Base-by-base conservation (phyloP, 2,113 vertebrate genomes). In the Hystrix cristata region DNA sequence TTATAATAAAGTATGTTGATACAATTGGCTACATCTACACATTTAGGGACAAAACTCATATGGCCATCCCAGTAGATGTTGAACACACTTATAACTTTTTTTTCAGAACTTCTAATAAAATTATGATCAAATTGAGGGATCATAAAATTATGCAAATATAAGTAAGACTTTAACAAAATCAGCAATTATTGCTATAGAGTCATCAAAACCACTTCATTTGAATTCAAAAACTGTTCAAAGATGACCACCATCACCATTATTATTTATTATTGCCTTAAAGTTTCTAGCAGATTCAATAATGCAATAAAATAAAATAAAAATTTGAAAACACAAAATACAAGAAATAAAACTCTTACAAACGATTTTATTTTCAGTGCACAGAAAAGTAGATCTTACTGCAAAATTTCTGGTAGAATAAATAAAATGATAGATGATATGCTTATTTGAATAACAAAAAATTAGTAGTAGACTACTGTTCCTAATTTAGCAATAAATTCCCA, bases 241-340 rank as follows among this genome's bases (percentile, higher is more conserved):
- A 46, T 93, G 7, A 11, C 31, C 10, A 57, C 15, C 46, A 60
- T 51, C 12, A 82, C 8, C 11, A 51, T 48, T 7, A 82, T 71
- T 62, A 78, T 53, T 48, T 7, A 82, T 64, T 62, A 78, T 53
- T 94, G 55, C 21, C 13, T 38, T 34, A 89, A 31, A 81, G 29
- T 51, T 92, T 78, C 31, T 81, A 87, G n/a, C 23, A 87, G 80
- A 78, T 87, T 18, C 29, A 83, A 46, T 46, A 15, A 67, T 29
- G 2, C 19, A 72, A 88, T 91, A 60, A 88, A 59, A 71, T 85
- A 76, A 88, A 83, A 78, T 53, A 57, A 53, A 8, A 95, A 87
- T 64, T 23, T 31, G 16, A 48, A 71, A 65, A 79, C 13, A 46
- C n/a, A 1, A 83, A 79, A 92, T 65, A 74, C 38, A 84, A 67